These are phyloP conservation scores for Drosophila parvula DNA, from an alignment of 1,140 invertebrate species.

Conservation along the genomic window DNA sequence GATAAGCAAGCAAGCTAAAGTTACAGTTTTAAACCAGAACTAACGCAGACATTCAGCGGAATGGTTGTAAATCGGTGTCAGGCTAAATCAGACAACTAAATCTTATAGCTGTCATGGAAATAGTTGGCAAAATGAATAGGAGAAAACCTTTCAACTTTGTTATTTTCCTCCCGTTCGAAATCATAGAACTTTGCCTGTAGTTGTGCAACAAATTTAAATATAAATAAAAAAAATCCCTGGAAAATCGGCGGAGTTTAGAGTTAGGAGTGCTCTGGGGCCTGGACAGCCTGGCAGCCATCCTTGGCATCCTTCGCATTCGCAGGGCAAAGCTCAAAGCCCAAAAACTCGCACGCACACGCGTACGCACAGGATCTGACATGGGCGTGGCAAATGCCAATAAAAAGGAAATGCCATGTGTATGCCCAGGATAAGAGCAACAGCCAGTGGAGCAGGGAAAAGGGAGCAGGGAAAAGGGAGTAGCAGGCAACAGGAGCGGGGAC, in stretches of 20 bases:
- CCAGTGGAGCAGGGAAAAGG: not conserved
- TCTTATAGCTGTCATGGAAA: too few relatives aligned
- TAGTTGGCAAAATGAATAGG: too few relatives aligned
- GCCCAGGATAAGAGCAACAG: conserved; percentile 8
- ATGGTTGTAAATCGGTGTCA: too few relatives aligned
- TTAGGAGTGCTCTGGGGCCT: not conserved
- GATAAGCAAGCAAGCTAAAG: too few relatives aligned
- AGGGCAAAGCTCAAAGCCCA: conserved; percentile 2
- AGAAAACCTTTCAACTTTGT: too few relatives aligned
- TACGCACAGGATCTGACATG: conserved; percentile 34
- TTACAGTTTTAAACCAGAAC: too few relatives aligned
- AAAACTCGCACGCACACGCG: conserved; percentile 14
- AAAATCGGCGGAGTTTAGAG: not conserved
- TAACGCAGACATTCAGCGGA: too few relatives aligned
- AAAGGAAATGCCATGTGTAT: conserved; percentile 31
- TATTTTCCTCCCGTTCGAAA: too few relatives aligned
- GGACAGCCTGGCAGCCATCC: not conserved
- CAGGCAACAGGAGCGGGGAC: not conserved
- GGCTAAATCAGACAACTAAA: too few relatives aligned
- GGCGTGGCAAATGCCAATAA: conserved; percentile 64
- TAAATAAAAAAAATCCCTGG: not conserved
- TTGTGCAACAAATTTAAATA: not conserved
- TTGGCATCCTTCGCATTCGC: conserved; percentile 1
- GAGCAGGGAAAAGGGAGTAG: not conserved
- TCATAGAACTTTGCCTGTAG: too few relatives aligned